Base-by-base conservation (phyloP, 2,888 invertebrate genomes). In the Hydriomena furcata region DNA sequence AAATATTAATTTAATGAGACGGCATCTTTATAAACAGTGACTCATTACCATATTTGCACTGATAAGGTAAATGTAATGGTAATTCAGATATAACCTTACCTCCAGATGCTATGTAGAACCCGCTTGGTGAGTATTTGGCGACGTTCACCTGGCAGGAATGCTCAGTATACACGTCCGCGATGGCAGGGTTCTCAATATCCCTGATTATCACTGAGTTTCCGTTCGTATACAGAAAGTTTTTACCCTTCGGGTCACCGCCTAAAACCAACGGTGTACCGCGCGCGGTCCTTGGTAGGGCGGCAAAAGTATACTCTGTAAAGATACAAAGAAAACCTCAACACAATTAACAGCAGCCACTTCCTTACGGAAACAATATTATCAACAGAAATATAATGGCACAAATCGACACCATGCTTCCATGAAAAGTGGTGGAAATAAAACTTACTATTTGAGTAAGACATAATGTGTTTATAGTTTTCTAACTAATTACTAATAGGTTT, bases 21-120 rank as follows among this genome's bases (percentile, higher is more conserved):
- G 17, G 20, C 12, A 31, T 34, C 1, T 10, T 6, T 31, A 23
- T 28, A 50, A 47, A 52, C 20, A 52, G 24, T 57, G 58, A 60
- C 35, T 60, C 60, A 60, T 21, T 41, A 42, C 30, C 25, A 34
- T 28, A 48, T 31, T 25, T 37, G 2, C 27, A 42, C 28, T 54
- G 44, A 53, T 57, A 53, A 45, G 30, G 35, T 20, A 38, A 46
- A 43, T 7, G 6, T 24, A 36, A 36, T 4, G 6, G 6, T 24
- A 36, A 36, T 4, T 8, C 13, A 7, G 7, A 37, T 23, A n/a
- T 55, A 63, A 56, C 48, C 82, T 92, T 91, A 98, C 98, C 98
- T 91, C 98, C 99, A 60, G 99, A 99, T 30, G 98, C 97, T 72
- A 99, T 99, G 86, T 99, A 99, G 90, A 97, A 99, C 61, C 99